Percentiles rank a stretch among this genome's conserved stretches.
Conservation (phyloP, 2,888 invertebrate species). For the Pseudococcus viburni region DNA sequence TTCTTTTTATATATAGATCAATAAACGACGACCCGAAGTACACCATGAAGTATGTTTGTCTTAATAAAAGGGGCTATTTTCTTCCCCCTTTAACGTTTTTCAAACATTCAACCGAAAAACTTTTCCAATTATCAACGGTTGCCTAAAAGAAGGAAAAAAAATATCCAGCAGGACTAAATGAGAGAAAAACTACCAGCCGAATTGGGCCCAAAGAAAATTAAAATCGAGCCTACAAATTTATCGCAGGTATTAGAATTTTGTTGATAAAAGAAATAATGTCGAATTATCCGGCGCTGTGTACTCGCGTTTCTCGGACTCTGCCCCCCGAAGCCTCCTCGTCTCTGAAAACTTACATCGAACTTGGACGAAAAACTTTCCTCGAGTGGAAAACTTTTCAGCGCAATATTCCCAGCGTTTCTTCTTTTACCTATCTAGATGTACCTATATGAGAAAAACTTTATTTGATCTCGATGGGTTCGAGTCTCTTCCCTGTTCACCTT, state of each 20-base stretch:
- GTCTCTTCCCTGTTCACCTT: neutral
- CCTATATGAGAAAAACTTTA: slow-evolving; percentile 39
- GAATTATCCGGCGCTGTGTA: slow-evolving; percentile 60
- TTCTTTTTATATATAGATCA: slow-evolving; percentile 37
- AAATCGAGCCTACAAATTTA: slow-evolving; percentile 65
- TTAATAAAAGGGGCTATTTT: slow-evolving; percentile 56
- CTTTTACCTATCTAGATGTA: neutral
- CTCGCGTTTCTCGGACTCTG: neutral
- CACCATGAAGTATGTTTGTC: slow-evolving; percentile 60
- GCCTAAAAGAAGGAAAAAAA: slow-evolving; percentile 47
- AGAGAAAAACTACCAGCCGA: slow-evolving; percentile 47
- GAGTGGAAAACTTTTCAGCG: slow-evolving; percentile 17
- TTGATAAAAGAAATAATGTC: slow-evolving; percentile 66
- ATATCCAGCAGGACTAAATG: slow-evolving; percentile 51
- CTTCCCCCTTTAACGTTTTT: slow-evolving; percentile 35
- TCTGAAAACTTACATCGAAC: slow-evolving; percentile 1
- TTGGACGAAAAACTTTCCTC: neutral
- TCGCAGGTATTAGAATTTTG: slow-evolving; percentile 66
- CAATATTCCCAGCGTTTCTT: slow-evolving; percentile 10
- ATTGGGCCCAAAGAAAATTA: slow-evolving; percentile 63
- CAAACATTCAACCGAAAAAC: slow-evolving; percentile 61
- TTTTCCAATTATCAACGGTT: slow-evolving; percentile 65
- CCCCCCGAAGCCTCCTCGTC: neutral
- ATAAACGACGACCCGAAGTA: slow-evolving; percentile 57
- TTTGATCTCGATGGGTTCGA: neutral